Evolutionary conservation across 2,113 vertebrate genomes (phyloP).

Genomic region (Apodemus speciosus): DNA sequence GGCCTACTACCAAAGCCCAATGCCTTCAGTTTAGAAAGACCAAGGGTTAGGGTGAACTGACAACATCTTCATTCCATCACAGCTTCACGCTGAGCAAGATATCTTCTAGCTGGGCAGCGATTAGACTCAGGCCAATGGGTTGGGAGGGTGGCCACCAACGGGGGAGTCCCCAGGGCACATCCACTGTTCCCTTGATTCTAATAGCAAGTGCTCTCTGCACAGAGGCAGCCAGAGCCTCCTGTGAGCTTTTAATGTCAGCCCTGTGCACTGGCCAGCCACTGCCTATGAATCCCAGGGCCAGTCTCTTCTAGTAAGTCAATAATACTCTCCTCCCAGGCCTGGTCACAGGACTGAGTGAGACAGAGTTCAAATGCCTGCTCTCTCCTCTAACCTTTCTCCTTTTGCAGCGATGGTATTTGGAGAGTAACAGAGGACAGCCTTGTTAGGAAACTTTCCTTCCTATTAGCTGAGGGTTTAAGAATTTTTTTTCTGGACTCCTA

Average conservation of each 20-base stretch:
- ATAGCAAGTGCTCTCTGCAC: background rate
- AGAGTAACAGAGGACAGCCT: constrained; percentile 34
- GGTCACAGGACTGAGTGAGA: background rate
- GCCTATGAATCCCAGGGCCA: background rate
- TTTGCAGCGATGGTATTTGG: background rate
- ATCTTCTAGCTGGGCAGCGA: background rate
- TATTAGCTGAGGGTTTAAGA: constrained; percentile 40
- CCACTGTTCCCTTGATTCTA: background rate
- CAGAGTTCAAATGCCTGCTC: background rate
- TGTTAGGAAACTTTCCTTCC: constrained; percentile 29
- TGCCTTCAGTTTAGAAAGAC: background rate
- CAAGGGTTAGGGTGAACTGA: background rate
- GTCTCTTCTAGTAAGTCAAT: background rate
- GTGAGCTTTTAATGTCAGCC: background rate
- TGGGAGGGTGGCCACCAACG: background rate
- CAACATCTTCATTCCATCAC: background rate
- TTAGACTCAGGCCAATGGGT: background rate
- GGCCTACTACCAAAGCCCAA: background rate
- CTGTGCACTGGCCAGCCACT: background rate
- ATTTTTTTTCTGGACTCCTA: background rate
- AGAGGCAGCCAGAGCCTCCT: background rate
- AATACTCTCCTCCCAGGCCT: background rate
- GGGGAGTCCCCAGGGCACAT: background rate
- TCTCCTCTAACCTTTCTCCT: background rate
- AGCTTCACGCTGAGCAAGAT: background rate